Evolutionary conservation across 2,113 vertebrate species (phyloP).

Genomic region (Corythaixoides concolor): DNA sequence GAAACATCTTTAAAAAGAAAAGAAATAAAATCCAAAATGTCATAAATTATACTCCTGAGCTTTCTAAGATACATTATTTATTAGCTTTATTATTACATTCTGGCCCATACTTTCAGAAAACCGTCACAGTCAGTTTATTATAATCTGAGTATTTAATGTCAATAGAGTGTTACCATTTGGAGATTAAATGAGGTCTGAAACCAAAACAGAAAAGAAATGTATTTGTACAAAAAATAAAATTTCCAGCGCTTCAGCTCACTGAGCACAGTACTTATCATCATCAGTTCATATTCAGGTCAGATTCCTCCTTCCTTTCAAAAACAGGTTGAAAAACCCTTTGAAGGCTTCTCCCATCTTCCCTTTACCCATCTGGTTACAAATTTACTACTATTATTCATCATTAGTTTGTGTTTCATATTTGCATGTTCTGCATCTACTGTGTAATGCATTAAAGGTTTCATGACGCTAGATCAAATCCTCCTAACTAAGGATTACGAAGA

Average conservation of each 20-base stretch:
- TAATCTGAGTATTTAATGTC: conserved; percentile 23
- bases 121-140: background rate
- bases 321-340: conserved; percentile 22
- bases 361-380: conserved; percentile 9
- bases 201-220: background rate
- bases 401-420: conserved; percentile 3
- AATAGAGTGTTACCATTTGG: conserved; percentile 12
- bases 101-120: conserved; percentile 22
- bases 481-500: background rate
- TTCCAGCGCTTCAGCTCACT: background rate
- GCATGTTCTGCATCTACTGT: background rate
- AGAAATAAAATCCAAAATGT: conserved; percentile 7
- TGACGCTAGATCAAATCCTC: background rate
- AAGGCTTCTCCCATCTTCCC: background rate
- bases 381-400: background rate
- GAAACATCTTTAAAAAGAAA: conserved; percentile 45
- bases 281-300: conserved; percentile 58
- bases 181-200: conserved; percentile 53
- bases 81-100: conserved; percentile 27
- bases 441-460: background rate
- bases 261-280: conserved; percentile 40
- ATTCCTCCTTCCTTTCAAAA: conserved; percentile 38
- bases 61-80: conserved; percentile 31
- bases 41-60: background rate
- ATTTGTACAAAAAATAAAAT: conserved; percentile 23